Conservation (phyloP, 2,888 invertebrate genomes). For the Epinotia demarniana region DNA sequence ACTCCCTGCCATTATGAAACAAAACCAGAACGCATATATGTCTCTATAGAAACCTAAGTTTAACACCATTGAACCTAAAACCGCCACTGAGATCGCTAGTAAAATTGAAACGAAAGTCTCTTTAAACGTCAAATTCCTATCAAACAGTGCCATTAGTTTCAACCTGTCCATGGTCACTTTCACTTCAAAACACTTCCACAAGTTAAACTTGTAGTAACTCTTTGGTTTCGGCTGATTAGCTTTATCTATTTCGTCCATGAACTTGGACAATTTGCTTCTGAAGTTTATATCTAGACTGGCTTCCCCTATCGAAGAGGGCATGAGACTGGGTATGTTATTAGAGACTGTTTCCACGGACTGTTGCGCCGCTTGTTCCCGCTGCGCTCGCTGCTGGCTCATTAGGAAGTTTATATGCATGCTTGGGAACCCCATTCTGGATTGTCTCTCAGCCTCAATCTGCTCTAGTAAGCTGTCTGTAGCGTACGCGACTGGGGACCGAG, state of each 20-base stretch:
- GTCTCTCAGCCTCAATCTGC: slow-evolving; percentile 79
- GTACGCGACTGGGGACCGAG: slow-evolving; percentile 77
- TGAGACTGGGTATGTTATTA: slow-evolving; percentile 72
- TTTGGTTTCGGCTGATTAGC: slow-evolving; percentile 83
- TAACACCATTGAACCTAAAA: slow-evolving; percentile 93
- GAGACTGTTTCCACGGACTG: slow-evolving; percentile 68
- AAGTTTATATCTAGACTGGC: slow-evolving; percentile 82
- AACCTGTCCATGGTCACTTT: slow-evolving; percentile 97
- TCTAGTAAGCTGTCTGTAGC: slow-evolving; percentile 80
- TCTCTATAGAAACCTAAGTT: slow-evolving; percentile 95
- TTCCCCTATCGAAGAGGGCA: slow-evolving; percentile 83
- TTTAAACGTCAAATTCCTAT: slow-evolving; percentile 93
- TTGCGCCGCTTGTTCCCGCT: slow-evolving; percentile 54
- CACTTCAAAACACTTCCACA: slow-evolving; percentile 86
- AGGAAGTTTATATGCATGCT: slow-evolving; percentile 81
- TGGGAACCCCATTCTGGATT: slow-evolving; percentile 77
- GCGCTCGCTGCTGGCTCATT: slow-evolving; percentile 74
- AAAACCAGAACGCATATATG: slow-evolving; percentile 96
- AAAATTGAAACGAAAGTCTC: slow-evolving; percentile 93
- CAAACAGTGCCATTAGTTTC: slow-evolving; percentile 95
- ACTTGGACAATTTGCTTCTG: slow-evolving; percentile 83
- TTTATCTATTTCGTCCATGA: slow-evolving; percentile 83
- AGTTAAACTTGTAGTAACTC: slow-evolving; percentile 90
- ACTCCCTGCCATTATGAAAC: slow-evolving; percentile 98
- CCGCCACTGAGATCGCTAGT: slow-evolving; percentile 93